phyloP scores from a whole-genome alignment of 2,113 vertebrate genomes.

The Xyliphius kryptos region DNA sequence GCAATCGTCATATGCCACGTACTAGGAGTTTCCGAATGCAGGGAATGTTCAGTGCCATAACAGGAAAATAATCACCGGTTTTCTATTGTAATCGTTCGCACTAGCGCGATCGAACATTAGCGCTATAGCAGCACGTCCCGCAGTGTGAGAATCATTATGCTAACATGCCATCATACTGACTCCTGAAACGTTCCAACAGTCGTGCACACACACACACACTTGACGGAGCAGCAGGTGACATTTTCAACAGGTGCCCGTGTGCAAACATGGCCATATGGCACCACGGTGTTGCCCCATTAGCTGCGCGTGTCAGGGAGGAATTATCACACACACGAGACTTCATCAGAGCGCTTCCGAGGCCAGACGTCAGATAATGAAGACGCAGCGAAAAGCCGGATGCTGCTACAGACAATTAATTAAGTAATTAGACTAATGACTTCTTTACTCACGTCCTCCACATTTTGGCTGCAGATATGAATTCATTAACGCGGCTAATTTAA shows the following conservation, averaged over 20 bases:
- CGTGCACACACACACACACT: not conserved
- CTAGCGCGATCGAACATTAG: too few species aligned
- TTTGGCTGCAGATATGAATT: slow-evolving; percentile 71
- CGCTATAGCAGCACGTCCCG: too few species aligned
- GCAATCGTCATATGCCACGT: too few species aligned
- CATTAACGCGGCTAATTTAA: slow-evolving; percentile 73
- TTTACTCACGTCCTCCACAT: slow-evolving; percentile 59
- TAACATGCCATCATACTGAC: too few species aligned
- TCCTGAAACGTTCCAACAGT: not conserved
- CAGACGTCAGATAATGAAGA: slow-evolving; percentile 73
- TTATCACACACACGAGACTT: slow-evolving; percentile 55
- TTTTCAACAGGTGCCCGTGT: slow-evolving; percentile 39
- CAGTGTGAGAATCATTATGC: too few species aligned
- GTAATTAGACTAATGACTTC: slow-evolving; percentile 75
- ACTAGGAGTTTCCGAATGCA: too few species aligned
- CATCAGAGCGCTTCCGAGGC: slow-evolving; percentile 50
- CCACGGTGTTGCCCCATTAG: slow-evolving; percentile 43
- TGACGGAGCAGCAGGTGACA: slow-evolving; percentile 37
- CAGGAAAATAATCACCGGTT: too few species aligned
- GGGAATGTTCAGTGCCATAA: too few species aligned
- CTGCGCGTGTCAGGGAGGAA: slow-evolving; percentile 47
- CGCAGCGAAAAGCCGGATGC: slow-evolving; percentile 54
- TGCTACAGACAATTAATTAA: slow-evolving; percentile 74
- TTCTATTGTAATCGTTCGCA: too few species aligned
- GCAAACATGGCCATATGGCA: slow-evolving; percentile 41